These are phyloP conservation scores for Haemorhous mexicanus DNA, from an alignment of 2,113 vertebrate genomes.

Conservation along the genomic window DNA sequence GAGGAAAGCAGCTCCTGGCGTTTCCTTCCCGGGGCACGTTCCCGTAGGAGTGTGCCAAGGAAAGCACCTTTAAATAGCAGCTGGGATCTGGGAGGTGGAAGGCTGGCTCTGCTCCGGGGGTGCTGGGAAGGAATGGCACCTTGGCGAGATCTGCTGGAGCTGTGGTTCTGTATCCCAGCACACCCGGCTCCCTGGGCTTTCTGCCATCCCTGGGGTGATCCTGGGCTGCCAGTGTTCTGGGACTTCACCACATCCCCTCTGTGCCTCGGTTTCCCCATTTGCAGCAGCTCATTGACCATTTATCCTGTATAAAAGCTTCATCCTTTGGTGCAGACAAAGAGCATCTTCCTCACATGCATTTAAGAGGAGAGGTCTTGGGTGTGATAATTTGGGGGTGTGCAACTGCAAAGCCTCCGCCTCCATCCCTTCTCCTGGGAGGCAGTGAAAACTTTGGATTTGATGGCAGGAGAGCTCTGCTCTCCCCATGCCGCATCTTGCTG, in stretches of 20 bases:
- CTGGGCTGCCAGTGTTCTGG: accelerated
- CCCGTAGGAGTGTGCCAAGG: not conserved
- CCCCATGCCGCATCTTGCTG: accelerated
- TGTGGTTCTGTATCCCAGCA: not conserved
- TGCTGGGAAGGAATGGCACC: not conserved
- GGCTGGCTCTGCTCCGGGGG: not conserved
- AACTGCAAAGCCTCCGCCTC: accelerated
- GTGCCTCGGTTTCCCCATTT: not conserved
- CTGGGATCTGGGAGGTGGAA: not conserved
- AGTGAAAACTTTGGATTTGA: not conserved
- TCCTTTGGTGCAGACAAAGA: not conserved
- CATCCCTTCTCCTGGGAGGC: not conserved
- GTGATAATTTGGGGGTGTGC: not conserved
- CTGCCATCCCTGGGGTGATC: accelerated
- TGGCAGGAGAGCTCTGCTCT: not conserved
- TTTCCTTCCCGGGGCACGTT: not conserved
- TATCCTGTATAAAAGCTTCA: not conserved
- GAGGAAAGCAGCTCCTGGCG: not conserved
- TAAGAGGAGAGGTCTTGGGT: not conserved
- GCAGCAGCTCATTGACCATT: not conserved
- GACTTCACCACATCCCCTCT: not conserved
- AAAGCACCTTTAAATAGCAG: conserved; percentile 2
- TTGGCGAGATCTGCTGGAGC: not conserved
- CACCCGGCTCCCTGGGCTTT: not conserved
- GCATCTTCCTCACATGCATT: accelerated